These are phyloP conservation scores for Oreochromis niloticus DNA, from an alignment of 2,113 vertebrate genomes.

Conservation along the genomic window DNA sequence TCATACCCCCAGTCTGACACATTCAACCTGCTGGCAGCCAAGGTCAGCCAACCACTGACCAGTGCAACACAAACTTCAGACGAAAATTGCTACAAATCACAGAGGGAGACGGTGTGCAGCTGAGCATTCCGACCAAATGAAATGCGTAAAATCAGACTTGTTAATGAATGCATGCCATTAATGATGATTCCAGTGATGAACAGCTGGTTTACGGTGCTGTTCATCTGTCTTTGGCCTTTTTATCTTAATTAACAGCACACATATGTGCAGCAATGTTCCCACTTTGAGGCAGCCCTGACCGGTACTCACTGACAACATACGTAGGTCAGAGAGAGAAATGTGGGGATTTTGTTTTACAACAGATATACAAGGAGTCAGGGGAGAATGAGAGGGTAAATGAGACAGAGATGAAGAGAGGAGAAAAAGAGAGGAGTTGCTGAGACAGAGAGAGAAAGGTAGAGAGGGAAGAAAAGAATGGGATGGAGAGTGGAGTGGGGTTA, in stretches of 20 bases:
- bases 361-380: constrained; percentile 50
- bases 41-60: constrained; percentile 43
- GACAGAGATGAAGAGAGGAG: constrained; percentile 55
- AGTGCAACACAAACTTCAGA: not conserved
- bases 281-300: not conserved
- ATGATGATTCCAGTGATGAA: constrained; percentile 49
- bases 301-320: not conserved
- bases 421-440: constrained; percentile 12
- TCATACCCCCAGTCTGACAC: constrained; percentile 45
- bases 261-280: constrained; percentile 37
- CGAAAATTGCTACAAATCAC: not conserved
- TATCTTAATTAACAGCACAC: constrained; percentile 64
- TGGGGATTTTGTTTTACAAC: constrained; percentile 42
- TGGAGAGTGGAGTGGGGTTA: not conserved
- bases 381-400: constrained; percentile 38
- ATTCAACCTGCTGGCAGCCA: constrained; percentile 44
- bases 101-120: not conserved
- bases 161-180: constrained; percentile 40
- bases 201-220: constrained; percentile 53
- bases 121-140: not conserved
- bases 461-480: not conserved
- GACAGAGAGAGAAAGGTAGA: constrained; percentile 9
- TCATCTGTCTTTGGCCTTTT: constrained; percentile 45
- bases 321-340: constrained; percentile 43
- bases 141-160: constrained; percentile 7